Evolutionary conservation across 1,140 invertebrate genomes (phyloP).

Genomic region (Bombus sylvicola): DNA sequence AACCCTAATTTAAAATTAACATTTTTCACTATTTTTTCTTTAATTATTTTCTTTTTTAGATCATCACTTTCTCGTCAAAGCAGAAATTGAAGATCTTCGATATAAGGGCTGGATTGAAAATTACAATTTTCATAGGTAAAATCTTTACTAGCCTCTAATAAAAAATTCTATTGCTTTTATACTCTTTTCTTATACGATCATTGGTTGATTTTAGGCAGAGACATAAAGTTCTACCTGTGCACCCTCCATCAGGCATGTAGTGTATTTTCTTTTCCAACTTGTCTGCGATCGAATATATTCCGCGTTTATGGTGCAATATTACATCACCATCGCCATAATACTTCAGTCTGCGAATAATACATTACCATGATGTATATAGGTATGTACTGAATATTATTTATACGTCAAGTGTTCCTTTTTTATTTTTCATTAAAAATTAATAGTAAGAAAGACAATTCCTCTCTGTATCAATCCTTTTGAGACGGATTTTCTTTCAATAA

Average conservation of each 20-base stretch:
- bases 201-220: background rate
- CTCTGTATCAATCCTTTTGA: too few relatives aligned
- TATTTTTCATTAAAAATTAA: background rate
- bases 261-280: conserved; percentile 64
- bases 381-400: background rate
- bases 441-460: background rate
- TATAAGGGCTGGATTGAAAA: background rate
- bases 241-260: background rate
- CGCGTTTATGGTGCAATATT: conserved; percentile 78
- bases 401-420: background rate
- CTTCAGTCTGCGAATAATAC: conserved; percentile 66
- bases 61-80: background rate
- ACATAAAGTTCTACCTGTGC: conserved; percentile 18
- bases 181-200: background rate
- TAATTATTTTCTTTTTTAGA: background rate
- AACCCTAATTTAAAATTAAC: background rate
- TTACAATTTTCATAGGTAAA: background rate
- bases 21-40: too few relatives aligned
- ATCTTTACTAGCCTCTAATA: background rate
- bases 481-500: too few relatives aligned
- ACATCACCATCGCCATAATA: conserved; percentile 75
- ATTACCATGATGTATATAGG: background rate
- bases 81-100: background rate
- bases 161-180: background rate
- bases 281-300: conserved; percentile 78